Base-by-base conservation (phyloP, 1,140 invertebrate genomes). In the Nasonia longicornis region DNA sequence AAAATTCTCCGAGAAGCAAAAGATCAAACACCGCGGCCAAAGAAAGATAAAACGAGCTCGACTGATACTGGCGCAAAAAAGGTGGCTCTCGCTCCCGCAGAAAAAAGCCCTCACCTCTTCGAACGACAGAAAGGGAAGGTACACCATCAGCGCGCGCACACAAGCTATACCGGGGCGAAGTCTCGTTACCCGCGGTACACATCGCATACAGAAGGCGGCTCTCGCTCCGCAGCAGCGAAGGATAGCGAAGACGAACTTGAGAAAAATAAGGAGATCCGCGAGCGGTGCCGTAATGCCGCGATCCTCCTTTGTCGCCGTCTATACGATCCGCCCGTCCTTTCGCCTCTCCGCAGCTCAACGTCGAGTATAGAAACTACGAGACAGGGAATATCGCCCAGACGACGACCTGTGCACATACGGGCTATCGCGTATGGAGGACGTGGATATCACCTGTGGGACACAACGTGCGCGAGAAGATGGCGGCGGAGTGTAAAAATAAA, bases 401-500 rank as follows among this genome's bases (percentile, higher is more conserved):
- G 48, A 52, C 48, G 52, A 58, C 14, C 52, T 58, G 48, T 16
- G 48, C 11, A 16, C 14, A 20, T 20, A 75, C 67, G 67, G 31
- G 29, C 29, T 70, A 29, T 38, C 69, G 69, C 35, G 20, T n/a
- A 16, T n/a, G 16, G 52, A 70, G 16, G 69, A 35, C 31, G 66
- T 67, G 22, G 66, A 35, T 70, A 70, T 70, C 69, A 38, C 69
- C 26, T 70, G 2, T 31, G 69, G 69, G 69, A 20, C 29, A 20
- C 12, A 20, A 31, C 31, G 10, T 14, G 26, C 22, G 29, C 66
- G 66, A 29, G 22, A 66, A 16, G 2, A 67, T 16, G 66, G 16
- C 22, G 14, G 16, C 29, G n/a, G 42, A 48, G 42, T 73, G 42
- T 52, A 73, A 52, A 70, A 70, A 70, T 70, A 73, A 73, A 73